Evolutionary conservation across 2,888 invertebrate species (phyloP), one percentile per base, ranked within the genome.

Genomic region (Glyphotaelius pellucidus): DNA sequence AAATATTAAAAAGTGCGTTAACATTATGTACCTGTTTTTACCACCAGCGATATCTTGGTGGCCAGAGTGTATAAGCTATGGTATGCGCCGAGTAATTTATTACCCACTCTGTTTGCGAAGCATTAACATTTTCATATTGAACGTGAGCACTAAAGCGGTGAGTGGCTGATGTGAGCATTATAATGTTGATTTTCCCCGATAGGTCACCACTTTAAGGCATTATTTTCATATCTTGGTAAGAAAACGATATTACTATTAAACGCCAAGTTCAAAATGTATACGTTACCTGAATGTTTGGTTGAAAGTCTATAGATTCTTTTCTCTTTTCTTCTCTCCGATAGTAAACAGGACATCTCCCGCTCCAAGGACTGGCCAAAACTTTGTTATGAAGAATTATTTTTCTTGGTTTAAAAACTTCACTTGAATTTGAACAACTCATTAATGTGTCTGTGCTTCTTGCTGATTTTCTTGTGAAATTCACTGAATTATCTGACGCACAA

Each of bases 311-410:
- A 52, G 52, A n/a, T 25, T 25, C 67, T 7, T 67, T 67, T 42
- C n/a, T 86, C 31, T 19, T 90, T 42, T 90, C 80, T 38, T 87
- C 81, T 80, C 80, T 80, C 12, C 90, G 85, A 89, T 93, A 93
- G 67, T 85, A 92, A 90, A 93, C 83, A n/a, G 96, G 95, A 87
- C 94, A 94, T 83, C 96, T 95, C 3, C 96, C 95, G 93, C 95
- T 95, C 97, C 97, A 97, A 19, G 97, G 97, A 94, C 95, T 96
- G n/a, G 96, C 96, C 93, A 96, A 94, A 31, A 97, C 96, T 94
- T 96, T 95, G 94, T 96, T 96, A 89, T 95, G 95, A 93, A 96
- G 95, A 35, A 95, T 95, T 91, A 94, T 94, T 94, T 94, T 92
- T 90, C 90, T 90, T 80, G 32, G 25, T 19, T 30, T 91, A 30